Conservation (phyloP, 2,888 invertebrate genomes). For the Exocentrus adspersus region DNA sequence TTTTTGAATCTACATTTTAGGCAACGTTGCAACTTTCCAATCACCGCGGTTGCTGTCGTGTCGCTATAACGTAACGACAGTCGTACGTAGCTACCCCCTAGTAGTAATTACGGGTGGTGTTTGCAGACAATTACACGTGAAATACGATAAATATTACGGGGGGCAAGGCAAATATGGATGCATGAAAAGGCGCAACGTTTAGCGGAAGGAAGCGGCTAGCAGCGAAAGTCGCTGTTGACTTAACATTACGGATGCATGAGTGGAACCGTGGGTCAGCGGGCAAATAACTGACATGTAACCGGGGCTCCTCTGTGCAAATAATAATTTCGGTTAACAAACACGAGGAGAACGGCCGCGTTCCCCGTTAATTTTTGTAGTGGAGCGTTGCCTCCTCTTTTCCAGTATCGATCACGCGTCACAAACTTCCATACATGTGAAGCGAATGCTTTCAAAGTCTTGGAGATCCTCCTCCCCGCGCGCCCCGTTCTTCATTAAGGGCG, state of each 20-base stretch:
- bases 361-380: neutral
- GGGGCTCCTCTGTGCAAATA: slow-evolving; percentile 64
- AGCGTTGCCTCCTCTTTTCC: neutral
- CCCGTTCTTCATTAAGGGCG: slow-evolving; percentile 45
- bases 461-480: neutral
- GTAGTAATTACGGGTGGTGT: slow-evolving; percentile 41
- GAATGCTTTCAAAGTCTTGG: slow-evolving; percentile 23
- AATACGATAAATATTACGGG: slow-evolving; percentile 37
- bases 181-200: slow-evolving; percentile 45
- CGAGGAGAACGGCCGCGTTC: too few species aligned
- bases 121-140: slow-evolving; percentile 44
- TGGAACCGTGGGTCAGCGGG: slow-evolving; percentile 59
- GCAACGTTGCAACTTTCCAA: too few species aligned
- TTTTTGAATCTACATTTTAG: too few species aligned
- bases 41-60: too few species aligned
- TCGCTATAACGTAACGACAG: too few species aligned
- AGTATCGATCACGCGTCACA: slow-evolving; percentile 13
- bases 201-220: slow-evolving; percentile 33
- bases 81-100: too few species aligned
- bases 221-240: slow-evolving; percentile 57
- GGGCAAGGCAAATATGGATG: slow-evolving; percentile 37
- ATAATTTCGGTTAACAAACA: slow-evolving; percentile 66
- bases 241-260: slow-evolving; percentile 63
- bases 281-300: slow-evolving; percentile 62
- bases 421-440: slow-evolving; percentile 19